Percentiles rank a stretch among this genome's conserved stretches.
These are phyloP conservation scores for Montipora efflorescens DNA, from an alignment of 64 coral and sea anemone genomes.

Conservation along the genomic window DNA sequence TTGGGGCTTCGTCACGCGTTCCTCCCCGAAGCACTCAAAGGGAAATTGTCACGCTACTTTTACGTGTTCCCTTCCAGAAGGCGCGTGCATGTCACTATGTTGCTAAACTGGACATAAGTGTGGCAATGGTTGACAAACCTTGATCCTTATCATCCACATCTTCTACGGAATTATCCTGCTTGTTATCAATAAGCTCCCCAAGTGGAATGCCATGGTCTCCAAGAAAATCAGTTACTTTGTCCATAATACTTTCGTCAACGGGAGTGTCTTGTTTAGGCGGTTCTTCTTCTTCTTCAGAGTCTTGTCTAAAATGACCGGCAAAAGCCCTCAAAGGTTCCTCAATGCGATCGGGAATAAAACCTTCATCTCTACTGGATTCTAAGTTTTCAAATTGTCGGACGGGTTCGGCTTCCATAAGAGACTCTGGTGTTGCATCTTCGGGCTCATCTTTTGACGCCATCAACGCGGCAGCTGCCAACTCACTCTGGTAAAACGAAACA, in stretches of 20 bases:
- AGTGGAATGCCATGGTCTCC: slow-evolving; percentile 11
- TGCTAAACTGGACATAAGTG: no score
- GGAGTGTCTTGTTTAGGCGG: neutral
- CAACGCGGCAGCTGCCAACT: neutral
- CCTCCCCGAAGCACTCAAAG: no score
- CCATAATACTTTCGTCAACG: neutral
- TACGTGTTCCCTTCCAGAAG: no score
- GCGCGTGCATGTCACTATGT: no score
- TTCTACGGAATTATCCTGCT: neutral
- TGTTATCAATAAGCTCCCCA: neutral
- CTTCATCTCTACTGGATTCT: neutral
- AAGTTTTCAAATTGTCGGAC: neutral
- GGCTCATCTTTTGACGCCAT: neutral
- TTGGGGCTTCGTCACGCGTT: no score
- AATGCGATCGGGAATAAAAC: neutral
- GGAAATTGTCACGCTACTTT: no score
- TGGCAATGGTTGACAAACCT: no score
- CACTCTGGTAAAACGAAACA: neutral
- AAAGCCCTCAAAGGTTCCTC: slow-evolving; percentile 2
- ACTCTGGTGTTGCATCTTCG: neutral
- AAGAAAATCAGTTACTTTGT: slow-evolving; percentile 1
- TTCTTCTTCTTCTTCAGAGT: slow-evolving; percentile 10
- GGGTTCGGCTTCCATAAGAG: neutral
- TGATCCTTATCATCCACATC: neutral
- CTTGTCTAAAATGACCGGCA: neutral